A percentile compares a stretch with the other conserved stretches of the same genome.
These are phyloP conservation scores for Hemibagrus guttatus DNA, from an alignment of 2,797 vertebrate species.

Conservation along the genomic window DNA sequence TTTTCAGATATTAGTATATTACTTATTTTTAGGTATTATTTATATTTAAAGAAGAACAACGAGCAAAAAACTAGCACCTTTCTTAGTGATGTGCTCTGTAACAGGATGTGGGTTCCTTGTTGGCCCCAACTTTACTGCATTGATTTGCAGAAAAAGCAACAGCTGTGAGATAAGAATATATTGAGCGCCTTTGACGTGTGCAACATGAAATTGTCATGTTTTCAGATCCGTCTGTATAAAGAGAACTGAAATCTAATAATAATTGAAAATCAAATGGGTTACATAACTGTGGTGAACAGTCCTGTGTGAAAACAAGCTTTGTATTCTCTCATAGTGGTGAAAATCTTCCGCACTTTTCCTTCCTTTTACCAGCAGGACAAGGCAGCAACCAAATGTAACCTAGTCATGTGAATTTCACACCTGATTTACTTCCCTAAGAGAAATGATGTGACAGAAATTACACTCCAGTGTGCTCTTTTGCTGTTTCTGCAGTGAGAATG, in stretches of 20 bases:
- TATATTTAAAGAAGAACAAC: not conserved
- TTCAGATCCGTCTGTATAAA: not conserved
- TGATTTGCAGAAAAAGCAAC: constrained; percentile 19
- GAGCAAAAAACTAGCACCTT: no score
- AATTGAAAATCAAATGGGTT: not conserved
- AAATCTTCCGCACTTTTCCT: not conserved
- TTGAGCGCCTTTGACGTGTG: not conserved
- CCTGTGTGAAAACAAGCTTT: not conserved
- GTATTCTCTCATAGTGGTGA: not conserved
- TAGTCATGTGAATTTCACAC: constrained; percentile 34
- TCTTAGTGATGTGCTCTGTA: not conserved
- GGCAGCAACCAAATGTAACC: not conserved
- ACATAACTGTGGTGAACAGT: not conserved
- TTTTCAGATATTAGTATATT: not conserved
- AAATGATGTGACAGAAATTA: not conserved
- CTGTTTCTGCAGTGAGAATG: constrained; percentile 72
- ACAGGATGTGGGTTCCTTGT: constrained; percentile 43
- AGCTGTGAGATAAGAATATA: not conserved
- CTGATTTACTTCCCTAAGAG: constrained; percentile 20
- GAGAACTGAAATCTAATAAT: not conserved
- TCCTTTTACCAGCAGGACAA: not conserved
- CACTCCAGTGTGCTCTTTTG: not conserved
- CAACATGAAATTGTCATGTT: not conserved
- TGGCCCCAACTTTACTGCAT: not conserved
- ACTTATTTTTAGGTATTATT: not conserved